Conservation (phyloP, 2,797 vertebrate species). For the Brotula barbata region DNA sequence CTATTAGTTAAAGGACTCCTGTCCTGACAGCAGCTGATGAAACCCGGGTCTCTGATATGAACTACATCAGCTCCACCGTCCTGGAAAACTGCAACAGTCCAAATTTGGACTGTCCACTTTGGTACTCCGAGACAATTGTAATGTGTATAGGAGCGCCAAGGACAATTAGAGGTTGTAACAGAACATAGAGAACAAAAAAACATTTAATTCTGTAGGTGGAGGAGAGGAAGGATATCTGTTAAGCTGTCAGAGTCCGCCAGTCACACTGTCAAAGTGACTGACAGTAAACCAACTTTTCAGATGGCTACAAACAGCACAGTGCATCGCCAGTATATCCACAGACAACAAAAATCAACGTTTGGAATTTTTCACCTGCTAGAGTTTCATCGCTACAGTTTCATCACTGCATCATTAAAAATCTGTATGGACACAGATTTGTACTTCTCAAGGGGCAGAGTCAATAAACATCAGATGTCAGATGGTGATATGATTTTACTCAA, state of each 20-base stretch:
- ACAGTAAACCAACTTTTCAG: conserved; percentile 37
- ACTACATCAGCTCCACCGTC: conserved; percentile 34
- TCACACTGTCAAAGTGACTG: conserved; percentile 37
- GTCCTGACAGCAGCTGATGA: conserved; percentile 35
- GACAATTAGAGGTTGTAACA: conserved; percentile 43
- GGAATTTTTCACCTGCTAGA: conserved; percentile 41
- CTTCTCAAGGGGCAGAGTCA: conserved; percentile 19
- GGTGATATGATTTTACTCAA: not conserved
- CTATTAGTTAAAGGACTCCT: conserved; percentile 32
- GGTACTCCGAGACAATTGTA: conserved; percentile 43
- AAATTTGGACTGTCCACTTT: conserved; percentile 41
- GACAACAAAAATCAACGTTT: conserved; percentile 31
- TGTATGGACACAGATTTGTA: conserved; percentile 33
- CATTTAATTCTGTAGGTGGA: conserved; percentile 34
- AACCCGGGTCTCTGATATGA: conserved; percentile 28
- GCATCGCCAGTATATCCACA: conserved; percentile 22
- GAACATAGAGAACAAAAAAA: conserved; percentile 42
- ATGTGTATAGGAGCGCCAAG: conserved; percentile 39
- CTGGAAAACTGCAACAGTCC: conserved; percentile 36
- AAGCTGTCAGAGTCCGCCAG: conserved; percentile 23
- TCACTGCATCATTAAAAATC: conserved; percentile 40
- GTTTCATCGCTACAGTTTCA: conserved; percentile 54
- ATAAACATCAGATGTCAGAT: conserved; percentile 25
- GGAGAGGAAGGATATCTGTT: not conserved
- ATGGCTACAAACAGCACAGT: conserved; percentile 31